Percentiles rank a stretch among this genome's conserved stretches.
Evolutionary conservation across 2,113 vertebrate species (phyloP).

Genomic region (Parus major): DNA sequence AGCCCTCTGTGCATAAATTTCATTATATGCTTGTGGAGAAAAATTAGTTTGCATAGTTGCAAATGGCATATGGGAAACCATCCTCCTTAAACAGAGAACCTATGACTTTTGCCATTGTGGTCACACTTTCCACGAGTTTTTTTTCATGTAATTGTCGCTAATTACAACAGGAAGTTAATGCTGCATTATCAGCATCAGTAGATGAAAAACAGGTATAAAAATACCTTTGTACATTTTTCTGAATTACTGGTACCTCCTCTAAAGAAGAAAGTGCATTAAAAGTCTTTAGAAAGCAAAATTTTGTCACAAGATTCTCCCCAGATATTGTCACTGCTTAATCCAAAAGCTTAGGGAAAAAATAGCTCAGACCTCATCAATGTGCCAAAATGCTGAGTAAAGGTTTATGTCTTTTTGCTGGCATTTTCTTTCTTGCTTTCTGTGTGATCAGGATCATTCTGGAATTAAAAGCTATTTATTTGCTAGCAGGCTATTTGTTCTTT

Average conservation of each 20-base stretch:
- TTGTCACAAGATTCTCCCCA: neutral
- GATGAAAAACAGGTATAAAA: neutral
- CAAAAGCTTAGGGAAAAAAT: neutral
- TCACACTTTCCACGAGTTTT: neutral
- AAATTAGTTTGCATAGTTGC: neutral
- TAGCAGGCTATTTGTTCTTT: neutral
- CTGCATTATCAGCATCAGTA: neutral
- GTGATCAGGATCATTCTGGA: neutral
- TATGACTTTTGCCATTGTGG: neutral
- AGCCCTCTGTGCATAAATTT: neutral
- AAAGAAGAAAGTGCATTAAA: neutral
- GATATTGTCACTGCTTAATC: neutral
- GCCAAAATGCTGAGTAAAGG: constrained; percentile 19
- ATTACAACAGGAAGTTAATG: neutral
- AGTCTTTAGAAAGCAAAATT: neutral
- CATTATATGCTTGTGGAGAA: neutral
- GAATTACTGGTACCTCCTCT: neutral
- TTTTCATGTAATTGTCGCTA: neutral
- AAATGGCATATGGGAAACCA: neutral
- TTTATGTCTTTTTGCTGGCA: neutral
- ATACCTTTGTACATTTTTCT: neutral
- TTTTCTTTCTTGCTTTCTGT: neutral
- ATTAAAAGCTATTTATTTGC: constrained; percentile 3
- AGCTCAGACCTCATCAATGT: neutral
- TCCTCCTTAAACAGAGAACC: neutral